These are phyloP conservation scores for Diarsia dahlii DNA, from an alignment of 2,888 invertebrate genomes.

Conservation along the genomic window DNA sequence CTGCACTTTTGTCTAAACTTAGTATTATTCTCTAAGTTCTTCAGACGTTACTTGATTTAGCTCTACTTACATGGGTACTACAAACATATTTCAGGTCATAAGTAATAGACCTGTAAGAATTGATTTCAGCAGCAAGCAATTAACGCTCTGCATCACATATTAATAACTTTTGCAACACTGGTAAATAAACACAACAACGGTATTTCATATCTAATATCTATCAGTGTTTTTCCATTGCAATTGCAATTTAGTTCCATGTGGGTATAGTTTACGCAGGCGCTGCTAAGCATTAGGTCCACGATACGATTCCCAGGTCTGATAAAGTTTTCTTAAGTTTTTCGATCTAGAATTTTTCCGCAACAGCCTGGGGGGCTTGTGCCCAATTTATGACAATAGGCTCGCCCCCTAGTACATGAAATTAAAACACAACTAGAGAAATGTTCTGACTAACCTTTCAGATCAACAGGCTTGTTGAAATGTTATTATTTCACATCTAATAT, in stretches of 20 bases:
- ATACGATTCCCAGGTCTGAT: not conserved
- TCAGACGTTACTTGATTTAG: not conserved
- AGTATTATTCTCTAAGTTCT: not conserved
- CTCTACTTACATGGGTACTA: not conserved
- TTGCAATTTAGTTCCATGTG: not conserved
- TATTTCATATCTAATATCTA: slow-evolving; percentile 11
- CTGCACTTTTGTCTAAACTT: not conserved
- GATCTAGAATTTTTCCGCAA: not conserved
- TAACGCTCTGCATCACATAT: slow-evolving; percentile 45
- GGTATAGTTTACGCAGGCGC: not conserved
- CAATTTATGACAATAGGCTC: not conserved
- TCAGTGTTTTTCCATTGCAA: not conserved
- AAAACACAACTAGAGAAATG: not conserved
- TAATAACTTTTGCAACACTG: slow-evolving; percentile 45
- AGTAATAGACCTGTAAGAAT: slow-evolving; percentile 5
- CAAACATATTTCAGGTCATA: not conserved
- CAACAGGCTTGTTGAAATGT: not conserved
- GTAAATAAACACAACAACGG: not conserved
- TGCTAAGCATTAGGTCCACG: too few species aligned
- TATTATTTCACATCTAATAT: slow-evolving; percentile 23
- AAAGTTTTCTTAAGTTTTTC: not conserved
- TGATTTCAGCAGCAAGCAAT: slow-evolving; percentile 9
- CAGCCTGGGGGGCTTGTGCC: not conserved
- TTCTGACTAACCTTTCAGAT: not conserved
- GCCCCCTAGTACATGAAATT: not conserved